These are phyloP conservation scores for Exaiptasia diaphana DNA, from an alignment of 64 coral and sea anemone genomes.

Conservation along the genomic window DNA sequence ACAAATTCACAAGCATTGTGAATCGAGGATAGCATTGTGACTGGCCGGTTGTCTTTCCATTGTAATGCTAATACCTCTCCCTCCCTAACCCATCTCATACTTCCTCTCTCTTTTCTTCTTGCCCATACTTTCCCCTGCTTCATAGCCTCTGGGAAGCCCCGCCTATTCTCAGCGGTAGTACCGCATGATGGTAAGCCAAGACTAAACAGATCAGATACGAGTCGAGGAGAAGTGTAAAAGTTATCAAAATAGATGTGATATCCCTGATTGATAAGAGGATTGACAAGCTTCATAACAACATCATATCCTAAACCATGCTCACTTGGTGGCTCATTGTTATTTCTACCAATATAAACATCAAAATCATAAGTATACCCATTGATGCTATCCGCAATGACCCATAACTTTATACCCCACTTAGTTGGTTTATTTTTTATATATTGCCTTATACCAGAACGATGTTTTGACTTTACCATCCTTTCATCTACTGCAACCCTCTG, in stretches of 20 bases:
- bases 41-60: conserved; percentile 15
- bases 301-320: conserved; percentile 10
- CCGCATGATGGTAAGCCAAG: background rate
- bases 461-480: conserved; percentile 10
- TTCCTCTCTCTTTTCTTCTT: background rate
- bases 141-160: background rate
- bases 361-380: conserved; percentile 17
- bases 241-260: conserved; percentile 23
- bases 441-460: conserved; percentile 15
- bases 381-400: background rate
- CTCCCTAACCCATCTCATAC: conserved; percentile 26
- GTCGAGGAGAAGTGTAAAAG: background rate
- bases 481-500: conserved; percentile 3
- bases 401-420: conserved; percentile 34
- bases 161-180: background rate
- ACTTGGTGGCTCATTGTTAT: background rate
- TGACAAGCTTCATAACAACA: conserved; percentile 6
- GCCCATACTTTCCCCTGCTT: background rate
- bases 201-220: background rate
- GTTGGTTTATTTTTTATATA: conserved; percentile 32
- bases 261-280: background rate
- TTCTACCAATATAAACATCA: conserved; percentile 10
- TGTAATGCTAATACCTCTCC: background rate
- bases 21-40: background rate
- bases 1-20: background rate